phyloP scores from a whole-genome alignment of 2,113 vertebrate genomes.

The Ictalurus punctatus region DNA sequence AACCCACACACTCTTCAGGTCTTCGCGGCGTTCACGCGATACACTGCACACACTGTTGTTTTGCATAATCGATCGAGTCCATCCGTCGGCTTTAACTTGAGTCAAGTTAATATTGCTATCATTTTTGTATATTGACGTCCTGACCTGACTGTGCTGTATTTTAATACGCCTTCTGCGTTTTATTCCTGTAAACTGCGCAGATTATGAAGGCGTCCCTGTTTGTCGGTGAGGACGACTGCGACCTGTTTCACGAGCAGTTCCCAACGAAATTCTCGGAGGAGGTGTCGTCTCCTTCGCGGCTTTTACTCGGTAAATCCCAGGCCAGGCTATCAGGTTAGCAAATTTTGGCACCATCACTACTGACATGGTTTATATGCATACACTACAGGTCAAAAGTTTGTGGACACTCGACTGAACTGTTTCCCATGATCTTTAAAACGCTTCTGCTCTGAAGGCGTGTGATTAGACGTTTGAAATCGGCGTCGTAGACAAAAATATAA shows the following conservation, averaged over 20 bases:
- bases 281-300: constrained; percentile 72
- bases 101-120: neutral
- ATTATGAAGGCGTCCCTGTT: constrained; percentile 97
- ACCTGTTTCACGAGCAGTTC: constrained; percentile 69
- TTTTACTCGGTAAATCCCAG: constrained; percentile 72
- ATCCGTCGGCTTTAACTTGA: neutral
- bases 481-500: no score
- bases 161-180: neutral
- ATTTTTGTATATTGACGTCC: neutral
- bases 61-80: neutral
- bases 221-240: constrained; percentile 84
- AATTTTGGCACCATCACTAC: neutral
- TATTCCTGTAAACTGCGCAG: constrained; percentile 63
- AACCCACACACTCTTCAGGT: constrained; percentile 95
- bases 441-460: no score
- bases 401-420: no score
- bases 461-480: no score
- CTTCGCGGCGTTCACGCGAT: constrained; percentile 9
- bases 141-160: neutral
- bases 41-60: neutral
- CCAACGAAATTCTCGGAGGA: constrained; percentile 72
- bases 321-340: constrained; percentile 74
- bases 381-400: no score
- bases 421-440: no score
- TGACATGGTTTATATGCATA: neutral